Evolutionary conservation across 2,797 vertebrate species (phyloP).

Genomic region (Lutjanus campechanus): DNA sequence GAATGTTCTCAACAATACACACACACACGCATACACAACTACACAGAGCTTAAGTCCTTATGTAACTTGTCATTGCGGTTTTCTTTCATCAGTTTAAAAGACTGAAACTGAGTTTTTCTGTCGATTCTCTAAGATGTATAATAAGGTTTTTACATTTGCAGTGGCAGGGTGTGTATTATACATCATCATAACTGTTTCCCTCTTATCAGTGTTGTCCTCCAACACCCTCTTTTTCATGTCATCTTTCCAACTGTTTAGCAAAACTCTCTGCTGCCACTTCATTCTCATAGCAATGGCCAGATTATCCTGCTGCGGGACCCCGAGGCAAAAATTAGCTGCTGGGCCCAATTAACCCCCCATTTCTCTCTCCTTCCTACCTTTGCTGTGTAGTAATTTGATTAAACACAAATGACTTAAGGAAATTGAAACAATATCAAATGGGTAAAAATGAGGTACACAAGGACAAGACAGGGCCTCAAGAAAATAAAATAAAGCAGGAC

Average conservation of each 20-base stretch:
- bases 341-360: neutral
- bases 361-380: neutral
- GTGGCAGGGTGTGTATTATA: too few relatives aligned
- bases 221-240: neutral
- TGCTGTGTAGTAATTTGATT: conserved; percentile 3
- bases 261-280: neutral
- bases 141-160: neutral
- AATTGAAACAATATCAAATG: neutral
- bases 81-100: conserved; percentile 7
- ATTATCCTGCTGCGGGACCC: neutral
- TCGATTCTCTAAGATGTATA: neutral
- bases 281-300: neutral
- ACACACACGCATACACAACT: neutral
- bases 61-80: neutral
- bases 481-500: neutral
- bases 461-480: neutral
- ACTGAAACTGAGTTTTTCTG: neutral
- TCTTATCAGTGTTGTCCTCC: neutral
- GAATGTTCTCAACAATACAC: conserved; percentile 6
- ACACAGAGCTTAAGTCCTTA: neutral
- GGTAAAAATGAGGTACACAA: conserved; percentile 1
- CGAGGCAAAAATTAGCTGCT: neutral
- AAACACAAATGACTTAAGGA: neutral
- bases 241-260: neutral
- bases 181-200: neutral